Conservation (phyloP, 2,797 vertebrate genomes). For the Microtus californicus region DNA sequence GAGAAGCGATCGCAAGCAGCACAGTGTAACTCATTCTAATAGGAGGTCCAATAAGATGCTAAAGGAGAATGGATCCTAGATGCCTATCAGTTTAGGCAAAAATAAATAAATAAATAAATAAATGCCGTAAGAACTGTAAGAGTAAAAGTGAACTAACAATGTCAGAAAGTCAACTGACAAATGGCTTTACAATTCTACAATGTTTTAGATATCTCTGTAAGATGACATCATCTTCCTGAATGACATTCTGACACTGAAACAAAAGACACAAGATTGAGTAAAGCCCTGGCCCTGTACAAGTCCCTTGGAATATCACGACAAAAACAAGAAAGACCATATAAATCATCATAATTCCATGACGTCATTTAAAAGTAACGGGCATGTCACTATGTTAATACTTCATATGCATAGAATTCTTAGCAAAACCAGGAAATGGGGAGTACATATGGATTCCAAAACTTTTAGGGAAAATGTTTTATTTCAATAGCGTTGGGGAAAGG, state of each 20-base stretch:
- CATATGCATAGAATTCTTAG: background rate
- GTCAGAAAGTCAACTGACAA: constrained; percentile 30
- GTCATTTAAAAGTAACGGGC: background rate
- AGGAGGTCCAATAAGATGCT: background rate
- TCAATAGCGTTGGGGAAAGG: constrained; percentile 25
- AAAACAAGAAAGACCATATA: background rate
- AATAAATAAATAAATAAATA: too few relatives aligned
- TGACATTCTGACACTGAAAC: constrained; percentile 21
- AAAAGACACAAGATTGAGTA: background rate
- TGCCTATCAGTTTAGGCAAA: background rate
- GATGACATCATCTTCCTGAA: constrained; percentile 3
- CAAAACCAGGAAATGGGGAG: background rate
- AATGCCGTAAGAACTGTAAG: background rate
- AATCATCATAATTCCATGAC: background rate
- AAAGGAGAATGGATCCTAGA: background rate
- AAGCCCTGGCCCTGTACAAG: background rate
- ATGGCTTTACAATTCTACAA: background rate
- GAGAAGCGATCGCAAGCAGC: background rate
- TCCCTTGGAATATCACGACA: background rate
- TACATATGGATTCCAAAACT: background rate
- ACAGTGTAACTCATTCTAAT: background rate
- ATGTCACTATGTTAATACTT: constrained; percentile 24
- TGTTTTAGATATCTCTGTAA: background rate
- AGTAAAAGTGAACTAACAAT: background rate
- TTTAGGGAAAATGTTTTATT: constrained; percentile 48